Base-by-base conservation (phyloP, 2,113 vertebrate species). In the Raphicerus campestris region DNA sequence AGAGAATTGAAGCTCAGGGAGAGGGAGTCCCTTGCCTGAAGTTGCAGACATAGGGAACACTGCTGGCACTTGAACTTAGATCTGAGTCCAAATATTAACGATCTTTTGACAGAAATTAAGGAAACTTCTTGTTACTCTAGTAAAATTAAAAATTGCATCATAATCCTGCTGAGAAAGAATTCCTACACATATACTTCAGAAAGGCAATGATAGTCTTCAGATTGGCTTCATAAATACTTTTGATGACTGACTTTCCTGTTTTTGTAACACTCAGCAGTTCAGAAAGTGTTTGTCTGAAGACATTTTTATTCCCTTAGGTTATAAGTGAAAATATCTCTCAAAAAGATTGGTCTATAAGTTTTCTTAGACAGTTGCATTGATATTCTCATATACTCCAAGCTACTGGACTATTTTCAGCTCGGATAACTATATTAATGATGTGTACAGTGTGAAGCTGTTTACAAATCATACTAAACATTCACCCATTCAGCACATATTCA, bases 391-490 rank as follows among this genome's bases (percentile, higher is more conserved):
- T 63, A 11, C 24, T 70, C 24, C 32, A 94, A 81, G 60, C 6
- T 90, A 49, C 56, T 80, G 16, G 58, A 32, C 22, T 93, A 49
- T 82, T 24, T 96, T 83, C n/a, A 87, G 24, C 32, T 83, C 42
- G 93, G 53, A 60, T 60, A 85, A 81, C 56, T 92, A 30, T 63
- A 92, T 82, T 49, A 80, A 61, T 91, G 89, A 55, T 87, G 22
- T 92, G 16, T 20, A 39, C 3, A 70, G 9, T 86, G 26, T 24
- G 45, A 56, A 82, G 5, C 16, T 82, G 7, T 61, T 95, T 53
- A 92, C 51, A 96, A 85, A 58, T 81, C 66, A 92, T 84, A 92
- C 78, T 61, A 89, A 96, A 70, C 5, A 75, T 84, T 84, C 53
- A 77, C 42, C 75, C 45, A 55, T 75, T 95, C 51, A 78, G 45